phyloP scores from a whole-genome alignment of 2,113 vertebrate species.

The Seriola aureovittata region DNA sequence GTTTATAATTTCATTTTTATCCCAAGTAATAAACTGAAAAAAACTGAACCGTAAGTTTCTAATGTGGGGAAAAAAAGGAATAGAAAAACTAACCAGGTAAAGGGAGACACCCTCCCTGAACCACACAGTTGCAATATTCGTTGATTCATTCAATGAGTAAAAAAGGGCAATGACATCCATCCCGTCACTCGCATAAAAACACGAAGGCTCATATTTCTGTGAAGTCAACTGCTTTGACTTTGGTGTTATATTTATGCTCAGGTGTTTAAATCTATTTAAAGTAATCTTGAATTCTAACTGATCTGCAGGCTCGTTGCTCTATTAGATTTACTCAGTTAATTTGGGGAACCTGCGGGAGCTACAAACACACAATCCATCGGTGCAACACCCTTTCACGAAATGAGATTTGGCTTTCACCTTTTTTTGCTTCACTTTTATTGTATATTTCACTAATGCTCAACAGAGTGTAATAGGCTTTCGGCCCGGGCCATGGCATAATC shows the following conservation, averaged over 20 bases:
- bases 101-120: background rate
- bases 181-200: background rate
- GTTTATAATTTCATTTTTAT: background rate
- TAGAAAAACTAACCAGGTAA: background rate
- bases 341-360: conserved; percentile 21
- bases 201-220: background rate
- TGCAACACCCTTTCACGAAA: conserved; percentile 44
- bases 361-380: conserved; percentile 10
- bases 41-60: background rate
- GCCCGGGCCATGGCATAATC: conserved; percentile 27
- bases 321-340: conserved; percentile 51
- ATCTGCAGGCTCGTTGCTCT: conserved; percentile 17
- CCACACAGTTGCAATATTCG: background rate
- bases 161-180: background rate
- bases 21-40: background rate
- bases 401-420: conserved; percentile 41
- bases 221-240: background rate
- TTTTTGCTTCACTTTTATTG: conserved; percentile 38
- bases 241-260: conserved; percentile 13
- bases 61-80: background rate
- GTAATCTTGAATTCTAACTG: conserved; percentile 17
- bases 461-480: conserved; percentile 42
- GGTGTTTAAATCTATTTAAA: conserved; percentile 35
- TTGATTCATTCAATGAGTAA: background rate
- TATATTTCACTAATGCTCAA: conserved; percentile 62